A percentile compares a stretch with the other conserved stretches of the same genome.
Conservation (phyloP, 2,888 invertebrate genomes). For the Priocnemis perturbator region DNA sequence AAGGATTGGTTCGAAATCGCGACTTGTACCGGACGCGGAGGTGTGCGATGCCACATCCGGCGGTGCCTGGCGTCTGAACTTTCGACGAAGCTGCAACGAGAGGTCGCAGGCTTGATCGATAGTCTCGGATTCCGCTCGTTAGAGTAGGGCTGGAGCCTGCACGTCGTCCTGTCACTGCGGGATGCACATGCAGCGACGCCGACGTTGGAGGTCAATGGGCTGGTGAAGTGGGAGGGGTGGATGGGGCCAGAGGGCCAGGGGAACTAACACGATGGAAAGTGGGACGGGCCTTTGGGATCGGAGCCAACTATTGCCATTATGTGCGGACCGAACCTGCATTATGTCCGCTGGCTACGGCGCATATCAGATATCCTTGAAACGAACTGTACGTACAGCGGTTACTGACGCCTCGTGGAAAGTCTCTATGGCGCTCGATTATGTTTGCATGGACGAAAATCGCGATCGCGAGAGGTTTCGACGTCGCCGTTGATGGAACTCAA, state of each 20-base stretch:
- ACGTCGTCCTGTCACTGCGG: slow-evolving; percentile 43
- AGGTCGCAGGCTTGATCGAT: slow-evolving; percentile 44
- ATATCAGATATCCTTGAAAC: slow-evolving; percentile 62
- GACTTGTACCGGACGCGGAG: too few relatives aligned
- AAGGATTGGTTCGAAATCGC: too few relatives aligned
- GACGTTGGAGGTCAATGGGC: slow-evolving; percentile 1
- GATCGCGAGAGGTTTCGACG: slow-evolving; percentile 28
- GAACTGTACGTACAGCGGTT: slow-evolving; percentile 43
- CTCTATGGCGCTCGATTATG: slow-evolving; percentile 27
- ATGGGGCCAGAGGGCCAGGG: slow-evolving; percentile 12
- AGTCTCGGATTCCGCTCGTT: slow-evolving; percentile 54
- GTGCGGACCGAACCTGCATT: slow-evolving; percentile 57
- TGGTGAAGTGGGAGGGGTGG: slow-evolving; percentile 1
- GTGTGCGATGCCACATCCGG: too few relatives aligned
- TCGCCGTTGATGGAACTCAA: slow-evolving; percentile 45
- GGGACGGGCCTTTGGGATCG: slow-evolving; percentile 55
- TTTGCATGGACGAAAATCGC: slow-evolving; percentile 47
- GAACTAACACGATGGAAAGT: slow-evolving; percentile 46
- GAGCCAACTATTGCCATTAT: slow-evolving; percentile 66
- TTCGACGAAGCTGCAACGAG: slow-evolving; percentile 1
- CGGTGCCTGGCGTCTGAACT: background rate
- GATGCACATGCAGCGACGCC: slow-evolving; percentile 36
- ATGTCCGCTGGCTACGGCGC: slow-evolving; percentile 50
- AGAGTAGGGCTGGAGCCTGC: slow-evolving; percentile 35
- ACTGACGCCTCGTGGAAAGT: slow-evolving; percentile 48